These are phyloP conservation scores for Xenopus borealis DNA, from an alignment of 2,113 vertebrate genomes.

Conservation along the genomic window DNA sequence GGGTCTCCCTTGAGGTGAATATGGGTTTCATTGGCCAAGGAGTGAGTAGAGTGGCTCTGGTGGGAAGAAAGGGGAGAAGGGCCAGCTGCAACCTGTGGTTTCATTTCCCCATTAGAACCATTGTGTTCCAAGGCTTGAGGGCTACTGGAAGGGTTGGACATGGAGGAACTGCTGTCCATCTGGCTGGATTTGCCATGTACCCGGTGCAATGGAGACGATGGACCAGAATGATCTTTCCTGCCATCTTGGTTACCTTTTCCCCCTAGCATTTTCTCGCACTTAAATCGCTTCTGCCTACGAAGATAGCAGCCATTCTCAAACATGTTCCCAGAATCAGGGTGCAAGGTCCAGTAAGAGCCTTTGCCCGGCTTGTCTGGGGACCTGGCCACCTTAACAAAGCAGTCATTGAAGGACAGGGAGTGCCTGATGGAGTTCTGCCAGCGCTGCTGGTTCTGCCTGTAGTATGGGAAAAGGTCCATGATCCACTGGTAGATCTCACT, in stretches of 20 bases:
- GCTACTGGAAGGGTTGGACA: conserved; percentile 66
- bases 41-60: conserved; percentile 71
- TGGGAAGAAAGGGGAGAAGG: conserved; percentile 71
- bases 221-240: conserved; percentile 61
- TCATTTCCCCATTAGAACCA: conserved; percentile 74
- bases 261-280: conserved; percentile 82
- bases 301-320: conserved; percentile 98
- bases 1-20: conserved; percentile 93
- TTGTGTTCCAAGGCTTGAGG: conserved; percentile 75
- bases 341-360: conserved; percentile 96
- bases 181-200: conserved; percentile 64
- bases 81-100: conserved; percentile 68
- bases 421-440: conserved; percentile 99
- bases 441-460: conserved; percentile 96
- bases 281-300: conserved; percentile 95
- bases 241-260: conserved; percentile 66
- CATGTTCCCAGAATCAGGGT: conserved; percentile 98
- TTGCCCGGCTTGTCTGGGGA: conserved; percentile 97
- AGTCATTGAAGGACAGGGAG: conserved; percentile 97
- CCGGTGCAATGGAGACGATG: conserved; percentile 73
- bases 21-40: conserved; percentile 82
- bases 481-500: conserved; percentile 99
- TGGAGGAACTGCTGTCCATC: conserved; percentile 70
- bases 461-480: conserved; percentile 97
- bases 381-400: conserved; percentile 95